Conservation (phyloP, 2,797 vertebrate species). For the Trichosurus vulpecula region DNA sequence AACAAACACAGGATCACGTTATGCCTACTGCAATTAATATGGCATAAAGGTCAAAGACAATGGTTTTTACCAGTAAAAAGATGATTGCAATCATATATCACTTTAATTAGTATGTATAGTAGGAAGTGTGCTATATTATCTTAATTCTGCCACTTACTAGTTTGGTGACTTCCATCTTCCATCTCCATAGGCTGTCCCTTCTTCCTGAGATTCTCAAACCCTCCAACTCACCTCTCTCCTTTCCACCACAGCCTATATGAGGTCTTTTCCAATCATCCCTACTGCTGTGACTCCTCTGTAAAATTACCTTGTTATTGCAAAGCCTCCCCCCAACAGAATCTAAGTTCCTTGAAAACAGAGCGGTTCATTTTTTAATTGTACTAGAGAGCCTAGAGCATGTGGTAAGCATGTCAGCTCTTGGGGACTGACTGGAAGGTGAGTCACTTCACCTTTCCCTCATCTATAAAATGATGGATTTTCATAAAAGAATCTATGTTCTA, state of each 20-base stretch:
- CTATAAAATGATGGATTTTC: too few species aligned
- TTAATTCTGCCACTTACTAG: not conserved
- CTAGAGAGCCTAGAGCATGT: not conserved
- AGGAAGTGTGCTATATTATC: not conserved
- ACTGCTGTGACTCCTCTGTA: not conserved
- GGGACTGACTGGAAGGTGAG: not conserved
- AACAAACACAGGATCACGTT: conserved; percentile 40
- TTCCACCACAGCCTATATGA: not conserved
- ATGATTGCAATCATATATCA: not conserved
- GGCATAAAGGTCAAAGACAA: not conserved
- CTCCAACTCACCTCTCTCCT: not conserved
- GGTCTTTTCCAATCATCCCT: not conserved
- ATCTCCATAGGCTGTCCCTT: not conserved
- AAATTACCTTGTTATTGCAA: not conserved
- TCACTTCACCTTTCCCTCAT: not conserved
- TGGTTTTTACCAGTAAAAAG: not conserved
- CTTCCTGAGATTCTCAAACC: not conserved
- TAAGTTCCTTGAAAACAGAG: not conserved
- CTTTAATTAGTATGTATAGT: not conserved
- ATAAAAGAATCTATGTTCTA: not conserved
- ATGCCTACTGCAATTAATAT: not conserved
- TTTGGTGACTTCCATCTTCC: not conserved
- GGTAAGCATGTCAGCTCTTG: not conserved
- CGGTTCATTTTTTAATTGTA: not conserved
- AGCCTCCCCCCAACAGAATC: not conserved